Percentiles rank a stretch among this genome's conserved stretches.
phyloP scores from a whole-genome alignment of 2,113 vertebrate species.

The Spheniscus mendiculus region DNA sequence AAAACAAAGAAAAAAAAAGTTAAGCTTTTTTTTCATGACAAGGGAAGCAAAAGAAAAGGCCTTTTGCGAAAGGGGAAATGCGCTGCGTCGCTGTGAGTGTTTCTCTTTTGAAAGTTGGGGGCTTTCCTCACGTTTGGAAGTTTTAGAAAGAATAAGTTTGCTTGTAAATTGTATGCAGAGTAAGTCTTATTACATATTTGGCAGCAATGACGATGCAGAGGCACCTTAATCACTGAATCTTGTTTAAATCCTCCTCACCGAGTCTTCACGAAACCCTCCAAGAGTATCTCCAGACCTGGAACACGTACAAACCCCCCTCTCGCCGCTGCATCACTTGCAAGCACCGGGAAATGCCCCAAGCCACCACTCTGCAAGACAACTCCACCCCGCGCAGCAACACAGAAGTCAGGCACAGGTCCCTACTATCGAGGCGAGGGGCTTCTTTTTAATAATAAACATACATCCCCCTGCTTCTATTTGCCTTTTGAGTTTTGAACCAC shows the following conservation, averaged over 20 bases:
- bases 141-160: not conserved
- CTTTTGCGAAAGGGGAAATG: not conserved
- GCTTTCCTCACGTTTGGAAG: not conserved
- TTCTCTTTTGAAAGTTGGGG: not conserved
- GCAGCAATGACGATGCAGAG: not conserved
- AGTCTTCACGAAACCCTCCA: conserved; percentile 4
- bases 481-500: not conserved
- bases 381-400: not conserved
- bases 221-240: not conserved
- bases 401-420: not conserved
- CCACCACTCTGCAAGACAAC: not conserved
- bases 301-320: not conserved
- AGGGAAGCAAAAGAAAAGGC: not conserved
- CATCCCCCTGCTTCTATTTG: not conserved
- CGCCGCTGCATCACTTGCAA: not conserved
- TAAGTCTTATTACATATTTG: not conserved
- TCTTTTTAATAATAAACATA: not conserved
- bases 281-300: not conserved
- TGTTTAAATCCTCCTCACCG: not conserved
- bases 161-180: not conserved
- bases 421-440: accelerated
- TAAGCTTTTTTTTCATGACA: conserved; percentile 35
- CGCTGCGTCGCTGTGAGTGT: not conserved
- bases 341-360: not conserved
- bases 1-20: not conserved